Percentiles rank a stretch among this genome's conserved stretches.
phyloP scores from a whole-genome alignment of 1,140 invertebrate genomes.

The Goniozus legneri region DNA sequence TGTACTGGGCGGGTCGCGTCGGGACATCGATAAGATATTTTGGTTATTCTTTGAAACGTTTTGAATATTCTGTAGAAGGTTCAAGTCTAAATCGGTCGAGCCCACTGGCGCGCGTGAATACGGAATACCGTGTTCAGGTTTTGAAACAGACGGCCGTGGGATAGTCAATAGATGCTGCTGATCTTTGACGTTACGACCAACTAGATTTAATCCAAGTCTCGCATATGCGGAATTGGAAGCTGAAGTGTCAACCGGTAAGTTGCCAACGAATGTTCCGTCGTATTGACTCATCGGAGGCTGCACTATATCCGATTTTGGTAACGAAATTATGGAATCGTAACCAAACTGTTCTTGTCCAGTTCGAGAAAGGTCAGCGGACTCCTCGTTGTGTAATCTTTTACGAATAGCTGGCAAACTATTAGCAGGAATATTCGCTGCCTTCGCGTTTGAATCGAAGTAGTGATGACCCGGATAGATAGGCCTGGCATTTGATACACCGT shows the following conservation, averaged over 20 bases:
- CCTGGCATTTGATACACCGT: conserved; percentile 40
- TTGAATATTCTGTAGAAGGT: conserved; percentile 44
- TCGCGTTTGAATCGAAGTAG: conserved; percentile 43
- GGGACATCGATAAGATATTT: conserved; percentile 30
- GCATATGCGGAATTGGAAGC: conserved; percentile 40
- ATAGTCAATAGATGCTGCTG: conserved; percentile 42
- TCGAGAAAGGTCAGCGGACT: conserved; percentile 26
- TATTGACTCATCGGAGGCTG: conserved; percentile 30
- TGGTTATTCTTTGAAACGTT: conserved; percentile 34
- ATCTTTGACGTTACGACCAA: conserved; percentile 34
- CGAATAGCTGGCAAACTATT: too few species aligned
- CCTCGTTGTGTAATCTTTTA: too few species aligned
- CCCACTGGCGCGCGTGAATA: conserved; percentile 32
- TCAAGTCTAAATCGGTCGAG: conserved; percentile 42
- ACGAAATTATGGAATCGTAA: conserved; percentile 43
- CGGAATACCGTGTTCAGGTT: conserved; percentile 33
- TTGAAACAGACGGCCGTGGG: conserved; percentile 32
- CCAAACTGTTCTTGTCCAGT: conserved; percentile 32
- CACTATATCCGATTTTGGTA: conserved; percentile 34
- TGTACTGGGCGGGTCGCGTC: conserved; percentile 12
- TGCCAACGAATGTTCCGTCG: conserved; percentile 36
- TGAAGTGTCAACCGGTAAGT: conserved; percentile 33
- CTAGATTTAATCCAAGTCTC: conserved; percentile 40
- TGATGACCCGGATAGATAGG: conserved; percentile 43
- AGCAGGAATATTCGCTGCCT: too few species aligned